Conservation (phyloP, 2,888 invertebrate species). For the Nephrocerus scutellatus region DNA sequence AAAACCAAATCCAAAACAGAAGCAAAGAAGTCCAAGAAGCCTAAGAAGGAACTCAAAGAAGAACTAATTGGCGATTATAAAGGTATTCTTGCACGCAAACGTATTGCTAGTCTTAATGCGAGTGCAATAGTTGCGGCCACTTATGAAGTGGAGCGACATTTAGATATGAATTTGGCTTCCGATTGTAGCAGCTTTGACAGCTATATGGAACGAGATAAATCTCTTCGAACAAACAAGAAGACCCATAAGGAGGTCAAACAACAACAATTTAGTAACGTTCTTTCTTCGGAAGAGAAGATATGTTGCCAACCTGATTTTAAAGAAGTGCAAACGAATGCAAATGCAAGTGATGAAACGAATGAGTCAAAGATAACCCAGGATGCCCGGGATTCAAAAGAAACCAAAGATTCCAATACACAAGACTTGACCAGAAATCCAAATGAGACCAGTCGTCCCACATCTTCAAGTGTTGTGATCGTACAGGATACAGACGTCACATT, state of each 20-base stretch:
- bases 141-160: slow-evolving; percentile 59
- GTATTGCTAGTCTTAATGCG: slow-evolving; percentile 88
- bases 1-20: slow-evolving; percentile 48
- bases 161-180: slow-evolving; percentile 43
- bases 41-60: slow-evolving; percentile 48
- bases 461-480: slow-evolving; percentile 63
- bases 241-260: too few relatives aligned
- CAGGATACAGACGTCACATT: slow-evolving; percentile 84
- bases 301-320: slow-evolving; percentile 6
- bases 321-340: slow-evolving; percentile 18
- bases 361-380: slow-evolving; percentile 35
- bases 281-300: not conserved
- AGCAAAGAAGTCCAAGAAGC: slow-evolving; percentile 43
- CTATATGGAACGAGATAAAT: too few relatives aligned
- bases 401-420: slow-evolving; percentile 36
- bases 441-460: slow-evolving; percentile 48
- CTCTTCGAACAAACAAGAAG: too few relatives aligned
- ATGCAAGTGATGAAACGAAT: slow-evolving; percentile 1
- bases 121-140: slow-evolving; percentile 85
- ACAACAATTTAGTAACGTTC: too few relatives aligned
- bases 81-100: slow-evolving; percentile 80
- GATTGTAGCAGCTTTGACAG: slow-evolving; percentile 45
- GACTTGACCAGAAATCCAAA: slow-evolving; percentile 38
- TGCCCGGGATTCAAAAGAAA: slow-evolving; percentile 40
- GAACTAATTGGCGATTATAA: slow-evolving; percentile 59